Base-by-base conservation (phyloP, 2,888 invertebrate genomes). In the Limnephilus auricula region DNA sequence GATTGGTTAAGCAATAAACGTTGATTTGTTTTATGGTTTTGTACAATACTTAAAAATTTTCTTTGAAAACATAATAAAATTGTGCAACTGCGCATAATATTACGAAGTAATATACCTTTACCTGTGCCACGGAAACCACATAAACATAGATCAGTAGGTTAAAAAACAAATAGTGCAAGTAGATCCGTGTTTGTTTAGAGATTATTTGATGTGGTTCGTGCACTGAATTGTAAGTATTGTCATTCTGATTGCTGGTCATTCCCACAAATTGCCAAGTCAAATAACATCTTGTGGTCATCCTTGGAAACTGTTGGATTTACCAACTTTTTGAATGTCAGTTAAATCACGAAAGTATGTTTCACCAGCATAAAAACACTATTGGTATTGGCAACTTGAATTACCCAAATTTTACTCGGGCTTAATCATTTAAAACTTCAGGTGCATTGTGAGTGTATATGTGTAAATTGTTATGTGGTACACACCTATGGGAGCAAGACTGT, bases 371-470 rank as follows among this genome's bases (percentile, higher is more conserved):
- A 65, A 65, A 65, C 65, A 65, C 18, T 65, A 25, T 65, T 65
- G 65, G 25, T 65, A 65, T 65, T 65, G 65, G 6, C 65, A 65
- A 65, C 65, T 65, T 65, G 65, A 65, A 65, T 65, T 65, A 65
- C 65, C 65, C 65, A 65, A 65, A 65, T 4, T 25, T 65, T 65
- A 65, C 65, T 25, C 65, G 13, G 25, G 65, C 1, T 65, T 65
- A n/a, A 65, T 65, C 65, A n/a, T 65, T 65, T 65, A 65, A 65
- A 65, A 65, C 65, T 65, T 65, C 65, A 65, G 65, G 65, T 65
- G 65, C 25, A 2, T 65, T 65, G 65, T 65, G 25, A 65, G 65
- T 65, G 65, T 9, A n/a, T 45, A 15, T 0, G 50, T 65, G 50
- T 5, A 65, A 25, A 18, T n/a, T 6, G 50, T 65, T 5, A 65